Base-by-base conservation (phyloP, 35 echinoderm and acorn worm genomes). In the Ophioderma brevispina region DNA sequence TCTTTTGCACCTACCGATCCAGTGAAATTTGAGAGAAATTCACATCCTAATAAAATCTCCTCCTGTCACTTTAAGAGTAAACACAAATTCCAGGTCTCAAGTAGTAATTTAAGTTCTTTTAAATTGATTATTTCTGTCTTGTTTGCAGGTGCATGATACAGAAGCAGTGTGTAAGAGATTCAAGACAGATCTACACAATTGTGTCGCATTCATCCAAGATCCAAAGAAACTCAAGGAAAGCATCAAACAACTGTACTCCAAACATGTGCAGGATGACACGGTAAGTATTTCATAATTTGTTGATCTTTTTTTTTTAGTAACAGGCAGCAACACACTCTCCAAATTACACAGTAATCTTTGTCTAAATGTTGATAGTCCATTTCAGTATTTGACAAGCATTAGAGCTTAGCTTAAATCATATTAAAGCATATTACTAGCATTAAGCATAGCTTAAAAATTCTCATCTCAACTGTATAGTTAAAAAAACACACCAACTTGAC, bases 211-310 rank as follows among this genome's bases (percentile, higher is more conserved):
- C 79, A 88, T 99, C 8, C 97, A 99, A 64, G 97, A 99, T 25
- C 97, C 97, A 2, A 99, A 99, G 97, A 99, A 95, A 41, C 91
- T 99, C 33, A 99, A 99, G 52, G 97, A 99, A 81, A 95, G 90
- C 82, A 99, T 99, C 77, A 99, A 99, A 90, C 94, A 95, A 40
- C 82, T 99, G 84, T 99, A 99, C 82, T 80, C 87, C 40, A 99
- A 99, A 91, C 97, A 99, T 77, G 97, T 99, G 8, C 97, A 99
- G 31, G 97, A 99, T 89, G 97, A 99, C 79, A 89, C 91, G n/a
- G 97, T 99, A 90, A 98, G 94, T 92, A 15, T n/a, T n/a, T n/a
- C n/a, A n/a, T n/a, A n/a, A n/a, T n/a, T n/a, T n/a, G n/a, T n/a
- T n/a, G n/a, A n/a, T n/a, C n/a, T n/a, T n/a, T n/a, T n/a, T n/a